These are phyloP conservation scores for Cydia pomonella DNA, from an alignment of 1,140 invertebrate genomes.

Conservation along the genomic window DNA sequence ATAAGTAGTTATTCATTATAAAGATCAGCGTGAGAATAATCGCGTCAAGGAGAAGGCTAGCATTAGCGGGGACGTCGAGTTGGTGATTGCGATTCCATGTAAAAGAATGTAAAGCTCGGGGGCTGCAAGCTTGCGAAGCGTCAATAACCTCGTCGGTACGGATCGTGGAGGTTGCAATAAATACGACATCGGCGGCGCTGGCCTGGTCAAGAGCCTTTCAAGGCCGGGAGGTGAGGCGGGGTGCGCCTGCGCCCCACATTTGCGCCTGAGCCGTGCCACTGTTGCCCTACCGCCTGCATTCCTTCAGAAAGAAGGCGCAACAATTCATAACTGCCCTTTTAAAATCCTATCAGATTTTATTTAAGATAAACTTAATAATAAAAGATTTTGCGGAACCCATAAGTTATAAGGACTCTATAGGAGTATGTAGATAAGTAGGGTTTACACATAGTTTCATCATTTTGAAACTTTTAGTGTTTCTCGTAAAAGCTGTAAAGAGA, in stretches of 20 bases:
- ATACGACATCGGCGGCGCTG: slow-evolving; percentile 75
- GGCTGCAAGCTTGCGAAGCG: slow-evolving; percentile 54
- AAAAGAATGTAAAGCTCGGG: slow-evolving; percentile 55
- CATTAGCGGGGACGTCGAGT: slow-evolving; percentile 50
- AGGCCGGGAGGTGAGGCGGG: slow-evolving; percentile 76
- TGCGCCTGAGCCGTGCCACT: slow-evolving; percentile 52
- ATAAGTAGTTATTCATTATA: slow-evolving; percentile 75
- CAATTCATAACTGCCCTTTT: not conserved
- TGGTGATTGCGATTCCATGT: slow-evolving; percentile 58
- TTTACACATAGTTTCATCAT: slow-evolving; percentile 4
- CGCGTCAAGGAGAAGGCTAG: slow-evolving; percentile 67
- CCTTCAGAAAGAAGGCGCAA: slow-evolving; percentile 51
- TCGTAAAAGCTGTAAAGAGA: slow-evolving; percentile 39
- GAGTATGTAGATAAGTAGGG: not conserved
- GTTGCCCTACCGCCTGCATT: slow-evolving; percentile 65
- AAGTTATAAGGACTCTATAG: not conserved
- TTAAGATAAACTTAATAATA: not conserved
- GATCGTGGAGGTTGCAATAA: slow-evolving; percentile 79
- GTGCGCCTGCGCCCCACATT: slow-evolving; percentile 64
- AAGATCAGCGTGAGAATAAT: slow-evolving; percentile 75
- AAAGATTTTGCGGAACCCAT: not conserved
- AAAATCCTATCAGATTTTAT: not conserved
- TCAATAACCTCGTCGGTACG: slow-evolving; percentile 78
- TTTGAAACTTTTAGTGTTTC: slow-evolving; percentile 18
- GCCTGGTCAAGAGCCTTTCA: slow-evolving; percentile 80